A percentile compares a stretch with the other conserved stretches of the same genome.
These are phyloP conservation scores for Vandiemenella viatica DNA, from an alignment of 2,888 invertebrate genomes.

Conservation along the genomic window DNA sequence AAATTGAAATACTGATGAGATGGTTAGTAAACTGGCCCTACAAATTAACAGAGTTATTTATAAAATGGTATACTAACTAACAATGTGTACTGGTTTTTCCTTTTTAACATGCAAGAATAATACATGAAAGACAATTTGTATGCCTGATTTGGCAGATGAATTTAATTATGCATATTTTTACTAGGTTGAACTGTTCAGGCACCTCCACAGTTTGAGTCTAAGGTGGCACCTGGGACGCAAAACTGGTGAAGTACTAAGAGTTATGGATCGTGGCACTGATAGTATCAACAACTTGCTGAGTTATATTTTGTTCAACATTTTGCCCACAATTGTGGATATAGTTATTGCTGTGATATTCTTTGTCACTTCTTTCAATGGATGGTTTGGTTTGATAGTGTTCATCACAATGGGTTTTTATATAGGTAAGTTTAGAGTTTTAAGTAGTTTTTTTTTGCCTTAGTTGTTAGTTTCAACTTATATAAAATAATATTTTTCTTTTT, in stretches of 20 bases:
- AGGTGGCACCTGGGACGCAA: constrained; percentile 90
- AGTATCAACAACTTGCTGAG: constrained; percentile 88
- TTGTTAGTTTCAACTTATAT: background rate
- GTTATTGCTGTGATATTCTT: constrained; percentile 83
- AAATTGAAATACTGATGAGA: no score
- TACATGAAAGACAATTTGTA: no score
- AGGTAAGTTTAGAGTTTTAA: constrained; percentile 41
- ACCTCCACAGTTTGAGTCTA: constrained; percentile 79
- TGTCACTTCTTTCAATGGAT: constrained; percentile 69
- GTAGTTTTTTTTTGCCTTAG: background rate
- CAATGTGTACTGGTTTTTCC: no score
- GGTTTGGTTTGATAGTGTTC: constrained; percentile 93
- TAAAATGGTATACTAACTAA: no score
- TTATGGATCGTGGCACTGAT: constrained; percentile 95
- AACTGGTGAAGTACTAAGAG: constrained; percentile 89
- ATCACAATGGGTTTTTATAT: constrained; percentile 85
- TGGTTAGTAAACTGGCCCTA: no score
- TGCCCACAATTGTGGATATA: constrained; percentile 86
- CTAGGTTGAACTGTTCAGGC: constrained; percentile 66
- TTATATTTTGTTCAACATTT: constrained; percentile 82
- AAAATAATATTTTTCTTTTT: background rate
- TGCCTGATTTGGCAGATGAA: no score
- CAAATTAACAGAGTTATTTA: no score
- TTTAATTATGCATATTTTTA: constrained; percentile 21
- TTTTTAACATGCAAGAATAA: no score